A percentile compares a stretch with the other conserved stretches of the same genome.
Conservation (phyloP, 2,888 invertebrate genomes). For the Bembecia ichneumoniformis region DNA sequence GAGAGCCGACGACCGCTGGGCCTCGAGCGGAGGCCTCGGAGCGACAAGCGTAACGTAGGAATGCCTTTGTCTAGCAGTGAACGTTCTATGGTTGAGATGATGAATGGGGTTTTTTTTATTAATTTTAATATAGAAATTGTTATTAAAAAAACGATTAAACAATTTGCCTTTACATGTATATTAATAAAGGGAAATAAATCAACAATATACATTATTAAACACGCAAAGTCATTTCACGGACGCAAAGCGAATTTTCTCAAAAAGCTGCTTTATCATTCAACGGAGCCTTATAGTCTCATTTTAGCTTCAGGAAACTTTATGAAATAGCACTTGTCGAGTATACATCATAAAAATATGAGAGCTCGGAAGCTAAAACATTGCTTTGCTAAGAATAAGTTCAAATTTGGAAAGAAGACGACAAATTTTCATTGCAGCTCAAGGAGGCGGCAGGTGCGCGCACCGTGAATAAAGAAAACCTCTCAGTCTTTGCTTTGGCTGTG, state of each 20-base stretch:
- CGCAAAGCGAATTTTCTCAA: background rate
- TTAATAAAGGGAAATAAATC: no score
- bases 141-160: no score
- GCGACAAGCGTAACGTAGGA: no score
- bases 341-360: constrained; percentile 29
- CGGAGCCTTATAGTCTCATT: constrained; percentile 20
- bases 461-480: constrained; percentile 45
- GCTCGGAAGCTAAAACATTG: constrained; percentile 22
- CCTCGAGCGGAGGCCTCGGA: no score
- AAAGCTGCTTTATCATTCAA: constrained; percentile 15
- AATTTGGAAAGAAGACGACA: constrained; percentile 55
- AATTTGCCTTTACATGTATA: no score
- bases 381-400: constrained; percentile 43
- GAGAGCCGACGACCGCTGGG: no score
- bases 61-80: no score
- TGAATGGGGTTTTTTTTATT: no score
- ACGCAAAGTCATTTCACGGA: background rate
- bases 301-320: constrained; percentile 22
- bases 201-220: no score
- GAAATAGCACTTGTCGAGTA: constrained; percentile 16
- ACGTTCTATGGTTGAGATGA: no score
- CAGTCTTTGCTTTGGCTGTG: constrained; percentile 18
- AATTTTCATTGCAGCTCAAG: constrained; percentile 51
- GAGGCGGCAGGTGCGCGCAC: constrained; percentile 43
- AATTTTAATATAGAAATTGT: no score